Conservation (phyloP, 1,140 invertebrate genomes). For the Mercenaria mercenaria region DNA sequence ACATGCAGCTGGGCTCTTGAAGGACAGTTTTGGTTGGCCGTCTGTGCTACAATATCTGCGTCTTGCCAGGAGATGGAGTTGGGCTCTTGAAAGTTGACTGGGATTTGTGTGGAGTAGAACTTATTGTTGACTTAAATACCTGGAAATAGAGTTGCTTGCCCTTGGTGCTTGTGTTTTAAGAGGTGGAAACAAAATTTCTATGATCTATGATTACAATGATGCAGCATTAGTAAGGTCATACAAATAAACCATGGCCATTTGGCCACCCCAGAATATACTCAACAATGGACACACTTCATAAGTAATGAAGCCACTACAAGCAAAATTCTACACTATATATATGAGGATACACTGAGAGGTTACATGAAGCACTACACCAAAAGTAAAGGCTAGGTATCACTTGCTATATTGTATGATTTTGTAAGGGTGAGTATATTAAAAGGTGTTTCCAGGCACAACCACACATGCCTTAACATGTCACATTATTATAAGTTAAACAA, state of each 20-base stretch:
- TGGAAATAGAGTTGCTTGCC: neutral
- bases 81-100: neutral
- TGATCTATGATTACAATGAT: neutral
- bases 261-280: conserved; percentile 19
- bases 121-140: neutral
- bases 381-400: too few relatives aligned
- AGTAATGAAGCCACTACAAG: neutral
- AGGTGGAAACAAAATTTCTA: neutral
- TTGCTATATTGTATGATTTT: too few relatives aligned
- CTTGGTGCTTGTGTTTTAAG: neutral
- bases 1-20: too few relatives aligned
- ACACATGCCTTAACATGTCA: too few relatives aligned
- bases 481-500: neutral
- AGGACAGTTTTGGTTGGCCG: too few relatives aligned
- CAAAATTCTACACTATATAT: neutral
- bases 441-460: conserved; percentile 26
- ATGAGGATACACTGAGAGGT: too few relatives aligned
- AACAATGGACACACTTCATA: neutral
- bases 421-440: too few relatives aligned
- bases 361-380: too few relatives aligned
- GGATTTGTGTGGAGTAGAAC: neutral
- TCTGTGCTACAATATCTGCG: too few relatives aligned
- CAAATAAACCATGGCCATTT: neutral
- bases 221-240: neutral
- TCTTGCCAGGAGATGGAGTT: too few relatives aligned